A percentile compares a stretch with the other conserved stretches of the same genome.
phyloP scores from a whole-genome alignment of 2,888 invertebrate genomes.

The Platycheirus rosarum region DNA sequence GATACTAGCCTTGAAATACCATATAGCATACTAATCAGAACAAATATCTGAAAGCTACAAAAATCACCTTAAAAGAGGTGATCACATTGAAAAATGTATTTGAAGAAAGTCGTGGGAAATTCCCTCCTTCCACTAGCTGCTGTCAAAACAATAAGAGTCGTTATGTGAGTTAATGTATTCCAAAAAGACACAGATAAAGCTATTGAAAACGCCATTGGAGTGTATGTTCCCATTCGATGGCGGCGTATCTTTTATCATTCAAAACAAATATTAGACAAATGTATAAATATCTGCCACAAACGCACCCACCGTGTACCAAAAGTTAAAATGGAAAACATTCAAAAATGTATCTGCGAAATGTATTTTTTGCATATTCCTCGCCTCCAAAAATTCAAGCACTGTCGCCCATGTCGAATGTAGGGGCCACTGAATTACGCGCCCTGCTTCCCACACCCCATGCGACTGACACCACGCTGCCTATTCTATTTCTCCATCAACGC shows the following conservation, averaged over 20 bases:
- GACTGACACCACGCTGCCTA: background rate
- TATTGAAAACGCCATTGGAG: background rate
- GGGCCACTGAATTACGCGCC: conserved; percentile 61
- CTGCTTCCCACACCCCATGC: background rate
- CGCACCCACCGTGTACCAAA: background rate
- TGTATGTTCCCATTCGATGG: conserved; percentile 10
- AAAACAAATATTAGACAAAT: too few relatives aligned
- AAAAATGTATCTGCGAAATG: conserved; percentile 1
- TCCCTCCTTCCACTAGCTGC: background rate
- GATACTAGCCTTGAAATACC: conserved; percentile 17
- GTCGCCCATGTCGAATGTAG: conserved; percentile 50
- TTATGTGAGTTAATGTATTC: conserved; percentile 4
- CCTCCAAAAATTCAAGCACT: conserved; percentile 56
- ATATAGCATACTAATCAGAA: conserved; percentile 25
- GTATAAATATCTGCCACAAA: background rate
- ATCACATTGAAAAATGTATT: background rate
- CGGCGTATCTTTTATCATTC: too few relatives aligned
- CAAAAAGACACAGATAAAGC: conserved; percentile 1
- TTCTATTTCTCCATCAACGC: conserved; percentile 1
- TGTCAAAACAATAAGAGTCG: conserved; percentile 1
- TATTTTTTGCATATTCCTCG: conserved; percentile 38
- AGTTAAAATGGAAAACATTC: background rate
- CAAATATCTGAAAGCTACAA: conserved; percentile 5
- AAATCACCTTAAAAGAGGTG: background rate
- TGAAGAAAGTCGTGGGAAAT: conserved; percentile 7